Conservation (phyloP, 2,888 invertebrate genomes). For the Nomada ferruginata region DNA sequence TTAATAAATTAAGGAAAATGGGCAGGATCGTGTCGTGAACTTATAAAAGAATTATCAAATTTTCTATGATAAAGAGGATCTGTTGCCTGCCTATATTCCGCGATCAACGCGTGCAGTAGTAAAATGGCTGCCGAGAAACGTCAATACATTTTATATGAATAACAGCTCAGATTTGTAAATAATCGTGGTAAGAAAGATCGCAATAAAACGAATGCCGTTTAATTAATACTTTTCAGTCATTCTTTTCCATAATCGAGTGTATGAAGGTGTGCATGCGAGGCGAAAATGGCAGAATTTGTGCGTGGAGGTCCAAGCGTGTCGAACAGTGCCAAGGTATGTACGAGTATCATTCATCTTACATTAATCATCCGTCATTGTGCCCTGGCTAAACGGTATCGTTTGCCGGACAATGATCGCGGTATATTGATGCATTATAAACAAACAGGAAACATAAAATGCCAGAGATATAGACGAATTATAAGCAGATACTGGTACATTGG, state of each 20-base stretch:
- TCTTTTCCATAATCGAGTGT: slow-evolving; percentile 60
- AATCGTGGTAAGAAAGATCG: slow-evolving; percentile 57
- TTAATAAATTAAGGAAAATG: not conserved
- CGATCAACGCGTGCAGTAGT: slow-evolving; percentile 72
- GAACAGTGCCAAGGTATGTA: slow-evolving; percentile 83
- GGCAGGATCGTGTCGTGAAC: slow-evolving; percentile 18
- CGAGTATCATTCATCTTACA: slow-evolving; percentile 51
- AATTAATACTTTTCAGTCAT: slow-evolving; percentile 47
- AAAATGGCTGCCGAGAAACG: slow-evolving; percentile 83
- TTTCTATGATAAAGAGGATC: slow-evolving; percentile 9
- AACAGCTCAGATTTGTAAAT: slow-evolving; percentile 74
- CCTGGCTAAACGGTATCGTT: slow-evolving; percentile 11
- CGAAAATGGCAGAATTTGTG: slow-evolving; percentile 85
- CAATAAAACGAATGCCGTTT: slow-evolving; percentile 64
- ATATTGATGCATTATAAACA: not conserved
- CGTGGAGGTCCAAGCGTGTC: slow-evolving; percentile 85
- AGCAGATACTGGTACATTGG: slow-evolving; percentile 5
- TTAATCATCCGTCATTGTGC: slow-evolving; percentile 42
- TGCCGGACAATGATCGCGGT: slow-evolving; percentile 13
- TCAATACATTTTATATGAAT: slow-evolving; percentile 81
- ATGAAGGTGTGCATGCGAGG: slow-evolving; percentile 60
- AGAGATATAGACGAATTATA: not conserved
- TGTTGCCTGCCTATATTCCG: slow-evolving; percentile 29
- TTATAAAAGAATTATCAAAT: not conserved
- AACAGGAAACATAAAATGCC: not conserved